phyloP scores from a whole-genome alignment of 2,113 vertebrate genomes.

The Pygoscelis antarcticus region DNA sequence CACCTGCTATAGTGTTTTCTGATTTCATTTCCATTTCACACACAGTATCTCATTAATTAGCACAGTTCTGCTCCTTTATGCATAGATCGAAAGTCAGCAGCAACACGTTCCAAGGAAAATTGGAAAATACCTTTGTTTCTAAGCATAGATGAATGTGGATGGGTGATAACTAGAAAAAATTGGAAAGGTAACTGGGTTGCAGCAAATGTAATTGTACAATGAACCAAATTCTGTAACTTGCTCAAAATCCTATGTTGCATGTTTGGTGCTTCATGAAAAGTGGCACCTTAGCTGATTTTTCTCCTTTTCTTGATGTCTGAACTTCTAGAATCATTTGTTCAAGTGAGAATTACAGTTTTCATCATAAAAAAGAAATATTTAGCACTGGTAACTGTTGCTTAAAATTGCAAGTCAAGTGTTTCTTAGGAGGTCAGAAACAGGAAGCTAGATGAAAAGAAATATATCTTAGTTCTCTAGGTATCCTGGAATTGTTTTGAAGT shows the following conservation, averaged over 20 bases:
- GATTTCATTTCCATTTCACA: background rate
- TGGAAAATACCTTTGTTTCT: background rate
- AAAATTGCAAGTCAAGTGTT: background rate
- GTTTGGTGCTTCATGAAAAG: background rate
- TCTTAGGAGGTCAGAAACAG: background rate
- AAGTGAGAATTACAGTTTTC: background rate
- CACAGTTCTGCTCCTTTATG: background rate
- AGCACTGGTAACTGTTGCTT: background rate
- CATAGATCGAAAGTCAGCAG: background rate
- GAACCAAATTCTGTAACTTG: background rate
- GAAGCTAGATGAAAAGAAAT: background rate
- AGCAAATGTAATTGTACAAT: background rate
- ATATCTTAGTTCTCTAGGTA: background rate
- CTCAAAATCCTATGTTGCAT: background rate
- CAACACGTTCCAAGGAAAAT: background rate
- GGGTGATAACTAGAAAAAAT: background rate
- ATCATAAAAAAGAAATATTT: background rate
- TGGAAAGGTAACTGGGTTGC: background rate
- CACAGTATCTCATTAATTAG: conserved; percentile 1
- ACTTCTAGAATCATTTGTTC: background rate
- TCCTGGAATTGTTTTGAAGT: background rate
- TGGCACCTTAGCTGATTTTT: background rate
- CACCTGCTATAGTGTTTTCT: background rate
- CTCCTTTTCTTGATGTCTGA: background rate
- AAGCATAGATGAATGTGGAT: background rate